Evolutionary conservation across 2,797 vertebrate genomes (phyloP).

Genomic region (Chloroceryle inda): DNA sequence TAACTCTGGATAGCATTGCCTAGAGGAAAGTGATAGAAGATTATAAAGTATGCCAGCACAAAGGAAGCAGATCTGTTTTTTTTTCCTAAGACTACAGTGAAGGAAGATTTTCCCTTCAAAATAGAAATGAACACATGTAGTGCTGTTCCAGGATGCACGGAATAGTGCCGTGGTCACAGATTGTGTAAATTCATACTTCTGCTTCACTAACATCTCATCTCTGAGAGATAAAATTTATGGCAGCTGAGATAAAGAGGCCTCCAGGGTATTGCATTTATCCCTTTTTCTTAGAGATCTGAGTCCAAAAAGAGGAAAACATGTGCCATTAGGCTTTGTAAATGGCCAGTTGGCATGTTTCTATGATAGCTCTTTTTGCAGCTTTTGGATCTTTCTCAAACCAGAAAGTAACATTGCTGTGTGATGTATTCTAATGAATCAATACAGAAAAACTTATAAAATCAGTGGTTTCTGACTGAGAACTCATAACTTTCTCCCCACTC

Average conservation of each 20-base stretch:
- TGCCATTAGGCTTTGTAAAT: not conserved
- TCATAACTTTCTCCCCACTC: not conserved
- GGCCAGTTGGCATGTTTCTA: not conserved
- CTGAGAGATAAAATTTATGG: slow-evolving; percentile 28
- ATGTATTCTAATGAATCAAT: not conserved
- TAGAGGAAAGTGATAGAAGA: slow-evolving; percentile 71
- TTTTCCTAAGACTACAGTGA: slow-evolving; percentile 74
- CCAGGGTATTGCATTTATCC: slow-evolving; percentile 7
- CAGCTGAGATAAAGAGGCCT: slow-evolving; percentile 36
- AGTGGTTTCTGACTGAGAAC: not conserved
- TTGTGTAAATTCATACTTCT: not conserved
- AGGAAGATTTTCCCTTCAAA: slow-evolving; percentile 80
- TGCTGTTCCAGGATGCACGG: not conserved
- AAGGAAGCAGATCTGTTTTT: slow-evolving; percentile 81
- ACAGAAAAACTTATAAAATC: not conserved
- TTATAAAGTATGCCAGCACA: slow-evolving; percentile 81
- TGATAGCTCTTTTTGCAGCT: not conserved
- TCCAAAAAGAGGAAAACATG: slow-evolving; percentile 8
- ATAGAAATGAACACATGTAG: not conserved
- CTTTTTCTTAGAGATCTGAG: not conserved
- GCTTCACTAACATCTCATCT: not conserved
- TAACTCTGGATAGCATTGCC: slow-evolving; percentile 65
- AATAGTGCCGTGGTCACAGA: not conserved
- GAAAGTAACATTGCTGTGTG: not conserved
- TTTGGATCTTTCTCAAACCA: not conserved